Base-by-base conservation (phyloP, 2,888 invertebrate species). In the Copidosoma aretas region DNA sequence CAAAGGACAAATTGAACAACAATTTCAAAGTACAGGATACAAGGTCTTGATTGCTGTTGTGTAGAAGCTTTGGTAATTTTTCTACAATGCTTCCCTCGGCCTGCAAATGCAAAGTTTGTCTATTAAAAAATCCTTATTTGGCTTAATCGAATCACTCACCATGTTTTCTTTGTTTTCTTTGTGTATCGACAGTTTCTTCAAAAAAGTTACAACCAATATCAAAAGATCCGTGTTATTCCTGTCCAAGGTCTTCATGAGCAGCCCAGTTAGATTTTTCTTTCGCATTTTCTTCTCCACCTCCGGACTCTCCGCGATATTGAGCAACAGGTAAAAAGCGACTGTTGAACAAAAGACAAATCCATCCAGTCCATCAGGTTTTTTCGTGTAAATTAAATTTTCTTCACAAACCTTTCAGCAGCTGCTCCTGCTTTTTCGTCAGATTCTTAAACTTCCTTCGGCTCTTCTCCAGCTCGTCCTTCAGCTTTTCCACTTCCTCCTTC, bases 281-380 rank as follows among this genome's bases (percentile, higher is more conserved):
- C 94, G 91, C 94, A 99, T 98, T 86, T 99, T 99, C 84, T 95
- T 93, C 84, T 98, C 98, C 3, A 98, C 93, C 82, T 93, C 93
- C 12, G 94, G 89, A 86, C 97, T 98, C 84, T 97, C 97, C 4
- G 98, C 94, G 84, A 99, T 92, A 83, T 99, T 98, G 60, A 98
- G 86, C 64, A 99, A 86, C 81, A 99, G 88, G 84, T 97, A 96
- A 83, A 95, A 94, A 3, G 95, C 93, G 57, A 96, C 97, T 89
- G 81, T 64, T 84, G 81, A 72, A 46, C 43, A 43, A 39, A 53
- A 62, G 32, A 51, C 25, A 53, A 41, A 17, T 3, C 21, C 12
- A 60, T 52, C 10, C n/a, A 58, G 1, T 58, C 32, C 39, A n/a
- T n/a, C n/a, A n/a, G n/a, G n/a, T n/a, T n/a, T n/a, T n/a, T n/a